A percentile compares a stretch with the other conserved stretches of the same genome.
These are phyloP conservation scores for Aleiodes sp. DNA, from an alignment of 1,140 invertebrate species.

Conservation along the genomic window DNA sequence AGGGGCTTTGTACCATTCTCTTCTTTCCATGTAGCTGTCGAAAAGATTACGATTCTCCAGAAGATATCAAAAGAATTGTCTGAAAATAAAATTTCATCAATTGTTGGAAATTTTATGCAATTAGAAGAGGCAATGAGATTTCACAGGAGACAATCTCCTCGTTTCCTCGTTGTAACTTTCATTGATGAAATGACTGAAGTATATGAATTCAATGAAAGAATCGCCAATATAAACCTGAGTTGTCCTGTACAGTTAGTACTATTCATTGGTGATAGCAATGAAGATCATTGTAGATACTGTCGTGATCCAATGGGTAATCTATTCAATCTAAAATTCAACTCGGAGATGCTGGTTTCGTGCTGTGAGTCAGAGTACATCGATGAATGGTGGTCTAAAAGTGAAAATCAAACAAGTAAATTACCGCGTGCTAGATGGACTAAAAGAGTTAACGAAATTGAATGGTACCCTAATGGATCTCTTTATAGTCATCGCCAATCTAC, in stretches of 20 bases:
- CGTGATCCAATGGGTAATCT: slow-evolving; percentile 1
- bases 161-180: slow-evolving; percentile 43
- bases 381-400: slow-evolving; percentile 34
- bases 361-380: not conserved
- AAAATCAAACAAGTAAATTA: slow-evolving; percentile 15
- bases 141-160: not conserved
- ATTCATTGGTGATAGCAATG: not conserved
- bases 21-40: too few species aligned
- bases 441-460: not conserved
- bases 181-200: slow-evolving; percentile 26
- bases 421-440: slow-evolving; percentile 35
- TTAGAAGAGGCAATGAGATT: not conserved
- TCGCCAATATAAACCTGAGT: slow-evolving; percentile 31
- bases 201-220: slow-evolving; percentile 24
- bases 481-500: slow-evolving; percentile 31
- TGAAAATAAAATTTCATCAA: slow-evolving; percentile 26
- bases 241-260: slow-evolving; percentile 7
- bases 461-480: not conserved
- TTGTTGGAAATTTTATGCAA: slow-evolving; percentile 26
- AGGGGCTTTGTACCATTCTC: too few species aligned
- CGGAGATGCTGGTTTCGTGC: slow-evolving; percentile 33
- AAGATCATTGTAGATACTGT: slow-evolving; percentile 21
- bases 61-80: too few species aligned
- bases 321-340: slow-evolving; percentile 22
- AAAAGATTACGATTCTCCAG: too few species aligned